These are phyloP conservation scores for Ondatra zibethicus DNA, from an alignment of 2,113 vertebrate genomes.

Conservation along the genomic window DNA sequence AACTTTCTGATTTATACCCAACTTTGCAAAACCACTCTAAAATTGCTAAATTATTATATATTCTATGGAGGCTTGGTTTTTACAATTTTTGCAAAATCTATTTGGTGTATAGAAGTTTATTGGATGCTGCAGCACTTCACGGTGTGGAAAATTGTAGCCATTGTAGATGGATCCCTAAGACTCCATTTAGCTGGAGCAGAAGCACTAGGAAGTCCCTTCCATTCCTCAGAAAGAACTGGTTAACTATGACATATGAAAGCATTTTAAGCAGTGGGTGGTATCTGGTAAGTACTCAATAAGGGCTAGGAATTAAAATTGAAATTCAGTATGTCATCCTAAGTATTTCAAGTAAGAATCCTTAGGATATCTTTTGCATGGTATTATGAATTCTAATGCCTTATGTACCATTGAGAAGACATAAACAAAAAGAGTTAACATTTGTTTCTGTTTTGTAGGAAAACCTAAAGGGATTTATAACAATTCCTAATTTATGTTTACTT, in stretches of 20 bases:
- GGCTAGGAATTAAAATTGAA: not conserved
- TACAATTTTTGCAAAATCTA: not conserved
- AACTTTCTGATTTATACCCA: not conserved
- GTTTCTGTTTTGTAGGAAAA: slow-evolving; percentile 10
- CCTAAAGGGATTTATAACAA: slow-evolving; percentile 10
- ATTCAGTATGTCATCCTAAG: not conserved
- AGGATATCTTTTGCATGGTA: not conserved
- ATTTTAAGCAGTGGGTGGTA: not conserved
- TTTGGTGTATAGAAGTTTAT: not conserved
- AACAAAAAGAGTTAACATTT: not conserved
- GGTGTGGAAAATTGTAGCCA: slow-evolving; percentile 5
- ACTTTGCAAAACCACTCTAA: not conserved
- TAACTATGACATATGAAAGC: not conserved
- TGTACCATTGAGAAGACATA: not conserved
- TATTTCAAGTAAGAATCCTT: slow-evolving; percentile 13
- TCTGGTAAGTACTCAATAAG: not conserved
- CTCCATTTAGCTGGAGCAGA: not conserved
- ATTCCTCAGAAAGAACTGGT: slow-evolving; percentile 27
- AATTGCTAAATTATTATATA: not conserved
- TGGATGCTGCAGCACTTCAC: not conserved
- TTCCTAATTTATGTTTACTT: slow-evolving; percentile 40
- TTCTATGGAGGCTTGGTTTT: not conserved
- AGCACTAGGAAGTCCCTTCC: not conserved
- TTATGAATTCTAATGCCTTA: not conserved
- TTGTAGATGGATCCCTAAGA: not conserved